Percentiles rank a stretch among this genome's conserved stretches.
phyloP scores from a whole-genome alignment of 2,888 invertebrate species.

The Chrysotoxum bicinctum region DNA sequence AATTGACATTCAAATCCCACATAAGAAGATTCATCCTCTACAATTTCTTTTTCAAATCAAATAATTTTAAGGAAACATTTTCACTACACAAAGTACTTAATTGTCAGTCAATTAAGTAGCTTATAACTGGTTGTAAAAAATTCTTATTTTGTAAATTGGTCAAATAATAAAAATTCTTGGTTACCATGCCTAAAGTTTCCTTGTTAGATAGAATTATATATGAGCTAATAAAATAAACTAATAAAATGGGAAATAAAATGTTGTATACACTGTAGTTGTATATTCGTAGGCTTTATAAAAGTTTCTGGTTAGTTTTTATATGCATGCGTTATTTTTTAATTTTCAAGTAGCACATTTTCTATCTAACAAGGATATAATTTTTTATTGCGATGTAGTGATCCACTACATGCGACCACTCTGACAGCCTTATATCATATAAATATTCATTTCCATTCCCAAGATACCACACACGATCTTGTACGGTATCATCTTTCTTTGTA shows the following conservation, averaged over 20 bases:
- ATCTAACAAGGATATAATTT: neutral
- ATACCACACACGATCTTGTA: too few species aligned
- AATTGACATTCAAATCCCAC: neutral
- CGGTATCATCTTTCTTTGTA: too few species aligned
- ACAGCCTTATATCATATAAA: too few species aligned
- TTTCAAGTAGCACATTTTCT: neutral
- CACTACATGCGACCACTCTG: too few species aligned
- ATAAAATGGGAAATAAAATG: conserved; percentile 9
- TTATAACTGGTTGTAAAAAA: neutral
- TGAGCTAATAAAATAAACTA: conserved; percentile 12
- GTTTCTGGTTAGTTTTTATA: neutral
- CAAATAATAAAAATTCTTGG: conserved; percentile 1
- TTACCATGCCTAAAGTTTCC: neutral
- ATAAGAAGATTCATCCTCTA: neutral
- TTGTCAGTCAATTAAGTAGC: conserved; percentile 8
- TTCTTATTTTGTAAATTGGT: neutral
- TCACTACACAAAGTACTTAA: neutral
- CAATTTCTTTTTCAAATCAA: neutral
- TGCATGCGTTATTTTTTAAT: neutral
- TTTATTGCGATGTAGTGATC: neutral
- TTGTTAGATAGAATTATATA: neutral
- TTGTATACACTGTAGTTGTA: neutral
- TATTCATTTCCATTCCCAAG: too few species aligned
- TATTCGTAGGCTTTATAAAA: neutral
- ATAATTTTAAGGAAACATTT: neutral